phyloP scores from a whole-genome alignment of 2,888 invertebrate genomes.

The Drosophila atripex region DNA sequence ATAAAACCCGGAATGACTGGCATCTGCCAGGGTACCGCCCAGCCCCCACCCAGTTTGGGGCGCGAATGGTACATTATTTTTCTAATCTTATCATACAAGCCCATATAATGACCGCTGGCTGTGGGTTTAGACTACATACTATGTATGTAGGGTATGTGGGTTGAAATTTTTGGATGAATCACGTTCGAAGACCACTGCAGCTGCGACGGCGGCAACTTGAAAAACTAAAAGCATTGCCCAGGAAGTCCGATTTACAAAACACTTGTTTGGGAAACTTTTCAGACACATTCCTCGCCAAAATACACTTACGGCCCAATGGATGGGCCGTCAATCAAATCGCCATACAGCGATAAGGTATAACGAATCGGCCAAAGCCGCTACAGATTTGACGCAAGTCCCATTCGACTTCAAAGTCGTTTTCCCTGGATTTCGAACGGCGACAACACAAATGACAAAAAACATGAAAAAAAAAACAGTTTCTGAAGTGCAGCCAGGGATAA shows the following conservation, averaged over 20 bases:
- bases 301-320: conserved; percentile 43
- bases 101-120: conserved; percentile 41
- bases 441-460: no score
- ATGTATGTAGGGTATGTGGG: conserved; percentile 4
- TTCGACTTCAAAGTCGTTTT: conserved; percentile 55
- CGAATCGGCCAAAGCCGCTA: conserved; percentile 37
- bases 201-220: conserved; percentile 11
- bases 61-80: conserved; percentile 9
- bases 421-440: conserved; percentile 34
- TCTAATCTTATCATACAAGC: conserved; percentile 64
- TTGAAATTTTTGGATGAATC: conserved; percentile 18
- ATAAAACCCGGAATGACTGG: conserved; percentile 34
- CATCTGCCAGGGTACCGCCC: conserved; percentile 18
- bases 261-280: conserved; percentile 70
- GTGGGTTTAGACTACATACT: neutral
- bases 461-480: conserved; percentile 25
- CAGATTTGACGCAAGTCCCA: conserved; percentile 64
- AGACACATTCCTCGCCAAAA: conserved; percentile 42
- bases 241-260: conserved; percentile 52
- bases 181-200: conserved; percentile 7
- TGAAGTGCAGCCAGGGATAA: conserved; percentile 67
- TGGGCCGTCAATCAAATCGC: conserved; percentile 69
- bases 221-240: conserved; percentile 22
- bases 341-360: conserved; percentile 41
- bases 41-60: conserved; percentile 9